Conservation (phyloP, 2,113 vertebrate genomes). For the Salvelinus fontinalis region DNA sequence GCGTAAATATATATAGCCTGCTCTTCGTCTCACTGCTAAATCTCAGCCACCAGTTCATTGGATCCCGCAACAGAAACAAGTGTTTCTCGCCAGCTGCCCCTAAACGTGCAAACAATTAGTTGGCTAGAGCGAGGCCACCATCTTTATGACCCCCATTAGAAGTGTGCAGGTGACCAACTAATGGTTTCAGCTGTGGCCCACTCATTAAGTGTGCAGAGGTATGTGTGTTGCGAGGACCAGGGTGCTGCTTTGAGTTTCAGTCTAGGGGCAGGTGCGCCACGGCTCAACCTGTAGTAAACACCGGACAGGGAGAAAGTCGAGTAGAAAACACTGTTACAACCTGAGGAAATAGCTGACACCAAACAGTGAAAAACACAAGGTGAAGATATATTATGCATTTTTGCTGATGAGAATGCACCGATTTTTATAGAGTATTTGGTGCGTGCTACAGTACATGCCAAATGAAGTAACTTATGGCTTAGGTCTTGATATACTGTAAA, state of each 20-base stretch:
- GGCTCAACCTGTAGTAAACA: conserved; percentile 10
- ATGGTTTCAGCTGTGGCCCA: conserved; percentile 58
- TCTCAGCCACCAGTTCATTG: not conserved
- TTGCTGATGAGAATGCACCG: not conserved
- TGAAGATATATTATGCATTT: not conserved
- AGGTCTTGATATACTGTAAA: too few species aligned
- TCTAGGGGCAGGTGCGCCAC: conserved; percentile 26
- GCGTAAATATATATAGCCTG: conserved; percentile 30
- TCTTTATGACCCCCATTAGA: conserved; percentile 59
- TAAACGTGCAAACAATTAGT: conserved; percentile 44
- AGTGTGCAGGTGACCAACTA: conserved; percentile 68
- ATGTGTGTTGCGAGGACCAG: conserved; percentile 16
- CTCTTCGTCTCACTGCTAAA: not conserved
- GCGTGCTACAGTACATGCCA: too few species aligned
- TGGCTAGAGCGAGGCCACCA: conserved; percentile 34
- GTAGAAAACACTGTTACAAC: conserved; percentile 15
- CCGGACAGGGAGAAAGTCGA: not conserved
- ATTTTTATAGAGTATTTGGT: too few species aligned
- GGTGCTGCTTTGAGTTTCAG: conserved; percentile 17
- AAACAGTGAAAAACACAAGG: not conserved
- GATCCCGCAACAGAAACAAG: conserved; percentile 38
- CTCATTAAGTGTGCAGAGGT: conserved; percentile 41
- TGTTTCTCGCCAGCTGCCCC: conserved; percentile 48
- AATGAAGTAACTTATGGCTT: too few species aligned
- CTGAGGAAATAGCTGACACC: conserved; percentile 45